A percentile compares a stretch with the other conserved stretches of the same genome.
These are phyloP conservation scores for Odontocolon sp. DNA, from an alignment of 2,888 invertebrate species.

Conservation along the genomic window DNA sequence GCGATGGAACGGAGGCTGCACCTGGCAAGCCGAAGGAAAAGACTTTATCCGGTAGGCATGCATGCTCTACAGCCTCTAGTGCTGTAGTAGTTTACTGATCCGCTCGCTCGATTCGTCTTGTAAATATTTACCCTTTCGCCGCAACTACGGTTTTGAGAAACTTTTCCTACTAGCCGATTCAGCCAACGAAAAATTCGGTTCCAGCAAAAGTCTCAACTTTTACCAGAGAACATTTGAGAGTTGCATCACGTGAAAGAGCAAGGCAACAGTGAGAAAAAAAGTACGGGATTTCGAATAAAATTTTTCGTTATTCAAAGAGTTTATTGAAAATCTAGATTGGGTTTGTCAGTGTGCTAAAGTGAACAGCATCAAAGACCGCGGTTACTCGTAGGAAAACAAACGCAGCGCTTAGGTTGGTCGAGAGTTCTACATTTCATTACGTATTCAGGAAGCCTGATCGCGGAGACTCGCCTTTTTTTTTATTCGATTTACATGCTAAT, in stretches of 20 bases:
- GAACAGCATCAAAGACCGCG: background rate
- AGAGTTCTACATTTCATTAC: conserved; percentile 41
- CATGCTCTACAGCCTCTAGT: background rate
- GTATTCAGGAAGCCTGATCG: conserved; percentile 49
- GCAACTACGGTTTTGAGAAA: background rate
- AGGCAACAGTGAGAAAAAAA: too few relatives aligned
- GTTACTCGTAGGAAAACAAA: background rate
- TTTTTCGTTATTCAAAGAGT: too few relatives aligned
- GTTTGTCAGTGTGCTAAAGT: too few relatives aligned
- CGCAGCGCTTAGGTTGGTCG: background rate
- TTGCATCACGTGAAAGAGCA: background rate
- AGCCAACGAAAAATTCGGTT: background rate
- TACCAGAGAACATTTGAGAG: too few relatives aligned
- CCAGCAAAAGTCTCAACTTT: background rate
- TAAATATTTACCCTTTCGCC: background rate
- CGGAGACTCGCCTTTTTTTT: conserved; percentile 38
- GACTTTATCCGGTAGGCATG: conserved; percentile 55
- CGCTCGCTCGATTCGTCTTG: background rate
- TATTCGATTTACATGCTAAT: conserved; percentile 55
- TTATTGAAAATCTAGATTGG: too few relatives aligned
- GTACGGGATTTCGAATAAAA: too few relatives aligned
- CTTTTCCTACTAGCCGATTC: background rate
- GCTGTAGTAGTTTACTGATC: background rate
- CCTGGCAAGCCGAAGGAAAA: conserved; percentile 53
- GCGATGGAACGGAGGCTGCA: conserved; percentile 58